Evolutionary conservation across 2,888 invertebrate species (phyloP).

Genomic region (Malachius bipustulatus): DNA sequence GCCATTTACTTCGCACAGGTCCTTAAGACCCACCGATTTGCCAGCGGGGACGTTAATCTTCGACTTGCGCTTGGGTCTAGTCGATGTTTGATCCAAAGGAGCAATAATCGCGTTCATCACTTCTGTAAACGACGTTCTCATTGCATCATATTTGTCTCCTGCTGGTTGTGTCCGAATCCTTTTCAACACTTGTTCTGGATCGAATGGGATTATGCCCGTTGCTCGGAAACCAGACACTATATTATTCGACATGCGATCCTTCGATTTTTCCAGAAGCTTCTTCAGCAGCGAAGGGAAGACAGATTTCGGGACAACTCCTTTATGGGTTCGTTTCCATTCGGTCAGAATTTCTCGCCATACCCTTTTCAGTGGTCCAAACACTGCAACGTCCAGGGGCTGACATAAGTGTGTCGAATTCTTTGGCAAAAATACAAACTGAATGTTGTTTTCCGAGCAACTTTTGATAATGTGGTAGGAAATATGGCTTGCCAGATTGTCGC

Average conservation of each 20-base stretch:
- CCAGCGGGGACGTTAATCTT: slow-evolving; percentile 12
- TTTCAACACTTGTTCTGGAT: too few relatives aligned
- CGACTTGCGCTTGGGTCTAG: slow-evolving; percentile 12
- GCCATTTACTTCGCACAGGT: slow-evolving; percentile 9
- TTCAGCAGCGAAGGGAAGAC: slow-evolving; percentile 14
- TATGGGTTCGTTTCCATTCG: slow-evolving; percentile 18
- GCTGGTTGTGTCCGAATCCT: slow-evolving; percentile 4
- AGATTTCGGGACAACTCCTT: slow-evolving; percentile 13
- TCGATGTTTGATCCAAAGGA: slow-evolving; percentile 8
- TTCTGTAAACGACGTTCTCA: slow-evolving; percentile 7
- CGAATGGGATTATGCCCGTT: too few relatives aligned
- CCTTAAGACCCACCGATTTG: slow-evolving; percentile 10
- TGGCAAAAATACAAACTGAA: slow-evolving; percentile 21
- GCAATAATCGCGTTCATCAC: slow-evolving; percentile 6
- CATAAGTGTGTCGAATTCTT: slow-evolving; percentile 20
- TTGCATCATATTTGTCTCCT: slow-evolving; percentile 5
- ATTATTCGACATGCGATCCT: slow-evolving; percentile 8
- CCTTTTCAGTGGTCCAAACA: slow-evolving; percentile 21
- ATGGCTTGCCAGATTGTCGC: slow-evolving; percentile 26
- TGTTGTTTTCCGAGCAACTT: slow-evolving; percentile 24
- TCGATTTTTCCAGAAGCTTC: slow-evolving; percentile 5
- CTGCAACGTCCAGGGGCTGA: slow-evolving; percentile 24
- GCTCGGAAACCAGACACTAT: too few relatives aligned
- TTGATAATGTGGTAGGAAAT: slow-evolving; percentile 20
- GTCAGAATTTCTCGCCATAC: slow-evolving; percentile 19